These are phyloP conservation scores for Parnassius apollo DNA, from an alignment of 2,888 invertebrate genomes.

Conservation along the genomic window DNA sequence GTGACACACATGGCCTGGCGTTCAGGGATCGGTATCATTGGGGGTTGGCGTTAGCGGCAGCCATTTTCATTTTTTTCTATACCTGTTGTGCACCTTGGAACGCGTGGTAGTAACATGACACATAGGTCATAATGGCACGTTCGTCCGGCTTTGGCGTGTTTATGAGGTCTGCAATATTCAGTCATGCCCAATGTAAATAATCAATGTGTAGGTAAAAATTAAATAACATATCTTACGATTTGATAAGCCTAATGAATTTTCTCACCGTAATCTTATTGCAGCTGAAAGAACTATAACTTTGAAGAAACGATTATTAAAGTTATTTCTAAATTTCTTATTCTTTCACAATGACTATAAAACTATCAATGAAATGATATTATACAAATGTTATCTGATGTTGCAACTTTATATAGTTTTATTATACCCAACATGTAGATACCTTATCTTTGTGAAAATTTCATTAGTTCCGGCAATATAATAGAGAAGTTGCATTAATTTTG, in stretches of 20 bases:
- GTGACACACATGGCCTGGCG: constrained; percentile 75
- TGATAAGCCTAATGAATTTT: background rate
- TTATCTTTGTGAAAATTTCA: no score
- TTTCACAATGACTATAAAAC: no score
- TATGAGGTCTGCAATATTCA: constrained; percentile 94
- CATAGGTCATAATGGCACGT: constrained; percentile 99
- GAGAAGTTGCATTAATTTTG: no score
- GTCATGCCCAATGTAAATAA: constrained; percentile 28
- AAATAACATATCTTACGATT: background rate
- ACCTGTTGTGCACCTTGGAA: constrained; percentile 99
- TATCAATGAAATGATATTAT: no score
- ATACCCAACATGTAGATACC: no score
- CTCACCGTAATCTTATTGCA: background rate
- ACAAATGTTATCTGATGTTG: no score
- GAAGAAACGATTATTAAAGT: background rate
- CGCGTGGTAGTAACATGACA: constrained; percentile 99
- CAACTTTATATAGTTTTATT: no score
- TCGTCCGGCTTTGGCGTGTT: constrained; percentile 99
- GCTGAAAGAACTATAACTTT: no score
- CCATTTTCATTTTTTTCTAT: constrained; percentile 51
- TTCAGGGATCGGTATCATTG: constrained; percentile 58
- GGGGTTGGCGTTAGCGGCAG: constrained; percentile 58
- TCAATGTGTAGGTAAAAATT: background rate
- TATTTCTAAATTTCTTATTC: background rate
- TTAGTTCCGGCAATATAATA: no score